Conservation (phyloP, 2,797 vertebrate genomes). For the Falco novaeseelandiae region DNA sequence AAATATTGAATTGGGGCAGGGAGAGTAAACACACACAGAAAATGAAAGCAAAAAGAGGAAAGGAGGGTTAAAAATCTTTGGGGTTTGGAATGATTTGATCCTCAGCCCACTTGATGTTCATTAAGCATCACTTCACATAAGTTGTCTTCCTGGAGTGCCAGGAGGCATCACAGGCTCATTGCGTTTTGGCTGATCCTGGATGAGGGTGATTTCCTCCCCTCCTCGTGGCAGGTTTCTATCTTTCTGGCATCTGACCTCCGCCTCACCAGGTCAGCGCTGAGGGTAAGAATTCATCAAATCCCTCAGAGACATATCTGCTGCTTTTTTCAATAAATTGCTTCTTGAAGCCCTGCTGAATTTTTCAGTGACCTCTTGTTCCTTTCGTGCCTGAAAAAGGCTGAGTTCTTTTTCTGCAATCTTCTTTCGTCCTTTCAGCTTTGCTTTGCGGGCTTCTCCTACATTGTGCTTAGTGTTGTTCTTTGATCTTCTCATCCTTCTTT, state of each 20-base stretch:
- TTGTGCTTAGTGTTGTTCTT: neutral
- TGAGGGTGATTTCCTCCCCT: neutral
- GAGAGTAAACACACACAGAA: neutral
- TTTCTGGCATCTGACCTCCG: neutral
- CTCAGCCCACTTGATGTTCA: neutral
- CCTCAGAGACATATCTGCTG: neutral
- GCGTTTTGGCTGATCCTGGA: neutral
- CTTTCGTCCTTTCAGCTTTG: neutral
- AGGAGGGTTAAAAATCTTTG: neutral
- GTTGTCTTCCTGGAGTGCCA: neutral
- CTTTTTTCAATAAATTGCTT: constrained; percentile 3
- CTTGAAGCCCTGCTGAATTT: neutral
- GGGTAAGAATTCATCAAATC: neutral
- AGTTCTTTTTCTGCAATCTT: neutral
- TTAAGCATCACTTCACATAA: neutral
- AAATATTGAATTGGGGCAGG: neutral
- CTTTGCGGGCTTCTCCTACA: neutral
- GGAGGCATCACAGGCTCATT: neutral
- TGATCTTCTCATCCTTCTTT: neutral
- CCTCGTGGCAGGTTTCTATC: neutral
- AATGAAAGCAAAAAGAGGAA: neutral
- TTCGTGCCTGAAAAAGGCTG: neutral
- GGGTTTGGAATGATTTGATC: neutral
- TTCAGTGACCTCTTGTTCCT: neutral
- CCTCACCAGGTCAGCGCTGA: neutral